A percentile compares a stretch with the other conserved stretches of the same genome.
Evolutionary conservation across 2,888 invertebrate species (phyloP).

Genomic region (Cistogaster globosa): DNA sequence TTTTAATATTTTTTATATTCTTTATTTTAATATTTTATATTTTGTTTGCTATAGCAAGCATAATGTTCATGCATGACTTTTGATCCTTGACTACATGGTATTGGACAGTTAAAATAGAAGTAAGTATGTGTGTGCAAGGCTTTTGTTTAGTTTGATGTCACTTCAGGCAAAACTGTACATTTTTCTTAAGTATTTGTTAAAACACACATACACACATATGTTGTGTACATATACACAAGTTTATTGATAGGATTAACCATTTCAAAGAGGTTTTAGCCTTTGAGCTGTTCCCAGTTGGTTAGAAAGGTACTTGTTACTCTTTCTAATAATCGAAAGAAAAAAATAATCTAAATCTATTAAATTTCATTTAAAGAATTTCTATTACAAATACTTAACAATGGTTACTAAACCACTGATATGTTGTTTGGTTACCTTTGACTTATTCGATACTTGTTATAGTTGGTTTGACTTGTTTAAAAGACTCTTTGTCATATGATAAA

Average conservation of each 20-base stretch:
- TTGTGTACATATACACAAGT: neutral
- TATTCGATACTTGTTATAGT: conserved; percentile 30
- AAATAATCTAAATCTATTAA: no score
- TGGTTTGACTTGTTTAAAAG: no score
- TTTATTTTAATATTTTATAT: neutral
- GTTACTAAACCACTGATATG: conserved; percentile 71
- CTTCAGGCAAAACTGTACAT: neutral
- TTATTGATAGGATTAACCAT: neutral
- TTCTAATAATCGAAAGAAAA: no score
- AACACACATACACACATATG: no score
- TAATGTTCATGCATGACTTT: conserved; percentile 41
- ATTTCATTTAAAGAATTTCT: no score
- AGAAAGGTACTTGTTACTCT: neutral
- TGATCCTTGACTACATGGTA: conserved; percentile 44
- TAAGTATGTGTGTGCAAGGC: no score
- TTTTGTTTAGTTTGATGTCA: no score
- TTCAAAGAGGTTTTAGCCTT: neutral
- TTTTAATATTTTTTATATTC: conserved; percentile 45
- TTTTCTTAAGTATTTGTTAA: neutral
- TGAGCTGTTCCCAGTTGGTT: neutral
- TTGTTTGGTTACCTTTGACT: conserved; percentile 67
- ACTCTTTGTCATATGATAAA: no score
- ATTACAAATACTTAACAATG: conserved; percentile 32
- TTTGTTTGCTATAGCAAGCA: conserved; percentile 14
- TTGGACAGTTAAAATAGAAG: neutral